Evolutionary conservation across 2,888 invertebrate genomes (phyloP).

Genomic region (Mactromeris polynyma): DNA sequence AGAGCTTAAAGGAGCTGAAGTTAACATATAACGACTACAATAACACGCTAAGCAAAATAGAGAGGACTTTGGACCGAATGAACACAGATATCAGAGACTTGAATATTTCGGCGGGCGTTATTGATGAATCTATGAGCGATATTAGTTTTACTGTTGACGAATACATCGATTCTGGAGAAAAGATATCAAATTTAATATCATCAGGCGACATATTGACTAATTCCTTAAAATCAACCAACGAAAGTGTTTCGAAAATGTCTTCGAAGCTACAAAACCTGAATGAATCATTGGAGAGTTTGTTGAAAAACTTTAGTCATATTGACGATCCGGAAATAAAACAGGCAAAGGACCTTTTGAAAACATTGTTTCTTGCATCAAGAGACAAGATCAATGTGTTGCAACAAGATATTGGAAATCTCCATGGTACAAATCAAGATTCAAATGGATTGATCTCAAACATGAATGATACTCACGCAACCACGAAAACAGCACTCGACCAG

Average conservation of each 20-base stretch:
- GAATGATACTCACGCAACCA: constrained; percentile 41
- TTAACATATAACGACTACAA: constrained; percentile 31
- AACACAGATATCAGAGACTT: constrained; percentile 2
- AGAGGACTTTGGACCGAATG: constrained; percentile 18
- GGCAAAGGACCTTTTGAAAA: constrained; percentile 34
- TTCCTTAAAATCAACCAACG: constrained; percentile 17
- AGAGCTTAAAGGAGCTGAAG: constrained; percentile 16
- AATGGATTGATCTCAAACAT: not conserved
- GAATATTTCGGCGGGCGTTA: constrained; percentile 11
- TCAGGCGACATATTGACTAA: not conserved
- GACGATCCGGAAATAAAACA: constrained; percentile 43
- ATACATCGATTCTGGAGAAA: constrained; percentile 20
- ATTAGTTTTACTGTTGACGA: constrained; percentile 40
- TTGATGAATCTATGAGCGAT: constrained; percentile 32
- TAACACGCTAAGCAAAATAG: not conserved
- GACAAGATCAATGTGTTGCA: constrained; percentile 27
- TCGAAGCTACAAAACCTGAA: constrained; percentile 18
- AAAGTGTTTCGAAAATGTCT: constrained; percentile 9
- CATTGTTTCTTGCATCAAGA: constrained; percentile 29
- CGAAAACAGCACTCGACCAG: constrained; percentile 40
- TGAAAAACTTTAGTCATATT: constrained; percentile 53
- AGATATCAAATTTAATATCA: not conserved
- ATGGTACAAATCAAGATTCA: not conserved
- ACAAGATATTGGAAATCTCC: constrained; percentile 10
- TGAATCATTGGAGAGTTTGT: constrained; percentile 29